phyloP scores from a whole-genome alignment of 2,888 invertebrate genomes.

The Tetrapedia diversipes region DNA sequence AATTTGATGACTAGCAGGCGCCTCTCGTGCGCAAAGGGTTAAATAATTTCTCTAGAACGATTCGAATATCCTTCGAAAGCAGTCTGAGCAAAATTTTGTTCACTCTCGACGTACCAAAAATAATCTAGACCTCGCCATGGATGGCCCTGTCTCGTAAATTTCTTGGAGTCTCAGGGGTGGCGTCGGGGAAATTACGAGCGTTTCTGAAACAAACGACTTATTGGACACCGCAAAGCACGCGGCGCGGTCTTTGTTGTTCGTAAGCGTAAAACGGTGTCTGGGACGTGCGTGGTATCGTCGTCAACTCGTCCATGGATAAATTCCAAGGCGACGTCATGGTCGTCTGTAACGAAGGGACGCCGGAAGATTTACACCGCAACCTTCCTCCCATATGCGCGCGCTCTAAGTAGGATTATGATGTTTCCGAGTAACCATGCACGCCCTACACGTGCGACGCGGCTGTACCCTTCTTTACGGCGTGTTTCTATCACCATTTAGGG shows the following conservation, averaged over 20 bases:
- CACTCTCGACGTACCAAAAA: background rate
- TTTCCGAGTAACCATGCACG: conserved; percentile 74
- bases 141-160: background rate
- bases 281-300: conserved; percentile 30
- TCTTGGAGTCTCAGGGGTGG: background rate
- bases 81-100: background rate
- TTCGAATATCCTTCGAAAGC: background rate
- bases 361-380: conserved; percentile 67
- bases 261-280: conserved; percentile 33
- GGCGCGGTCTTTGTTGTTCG: conserved; percentile 38
- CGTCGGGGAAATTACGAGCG: conserved; percentile 27
- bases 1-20: no score
- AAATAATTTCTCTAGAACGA: no score
- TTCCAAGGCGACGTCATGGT: conserved; percentile 57
- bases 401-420: conserved; percentile 74
- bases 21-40: no score
- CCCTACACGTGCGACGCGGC: conserved; percentile 61
- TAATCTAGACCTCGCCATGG: background rate
- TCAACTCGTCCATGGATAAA: conserved; percentile 63
- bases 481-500: conserved; percentile 17
- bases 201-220: conserved; percentile 27
- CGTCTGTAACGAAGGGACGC: conserved; percentile 59
- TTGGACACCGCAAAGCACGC: conserved; percentile 17
- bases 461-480: conserved; percentile 43
- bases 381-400: conserved; percentile 54